Evolutionary conservation across 2,888 invertebrate species (phyloP).

Genomic region (Eucera pruinosa): DNA sequence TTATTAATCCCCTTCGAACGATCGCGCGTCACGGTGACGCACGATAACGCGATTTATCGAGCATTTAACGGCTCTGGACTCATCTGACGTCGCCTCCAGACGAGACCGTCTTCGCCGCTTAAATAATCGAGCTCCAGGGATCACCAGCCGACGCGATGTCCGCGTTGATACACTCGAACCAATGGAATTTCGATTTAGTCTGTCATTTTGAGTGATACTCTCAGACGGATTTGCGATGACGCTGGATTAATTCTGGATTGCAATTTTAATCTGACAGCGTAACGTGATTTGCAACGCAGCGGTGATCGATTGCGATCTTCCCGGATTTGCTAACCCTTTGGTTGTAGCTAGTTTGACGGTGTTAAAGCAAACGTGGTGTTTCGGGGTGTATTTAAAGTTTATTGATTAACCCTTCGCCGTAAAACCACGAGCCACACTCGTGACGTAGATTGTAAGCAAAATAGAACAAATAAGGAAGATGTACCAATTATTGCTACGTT

Average conservation of each 20-base stretch:
- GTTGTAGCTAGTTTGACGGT: no score
- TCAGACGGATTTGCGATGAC: conserved; percentile 38
- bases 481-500: no score
- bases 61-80: not conserved
- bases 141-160: conserved; percentile 17
- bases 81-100: conserved; percentile 17
- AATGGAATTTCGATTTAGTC: conserved; percentile 50
- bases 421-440: no score
- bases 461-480: no score
- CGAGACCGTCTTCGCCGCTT: conserved; percentile 31
- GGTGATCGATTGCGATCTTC: conserved; percentile 9
- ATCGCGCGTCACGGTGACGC: conserved; percentile 40
- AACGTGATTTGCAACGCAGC: conserved; percentile 4
- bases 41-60: conserved; percentile 43
- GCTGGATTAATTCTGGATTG: conserved; percentile 57
- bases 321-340: no score
- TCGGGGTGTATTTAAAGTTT: no score
- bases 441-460: no score
- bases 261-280: conserved; percentile 47
- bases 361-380: no score
- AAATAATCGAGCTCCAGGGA: conserved; percentile 44
- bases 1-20: conserved; percentile 40
- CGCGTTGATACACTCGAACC: conserved; percentile 37
- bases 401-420: no score
- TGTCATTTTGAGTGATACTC: conserved; percentile 40